Evolutionary conservation across 2,888 invertebrate genomes (phyloP), one percentile per base, ranked within the genome.

Genomic region (Rambutsinella grinnellia): DNA sequence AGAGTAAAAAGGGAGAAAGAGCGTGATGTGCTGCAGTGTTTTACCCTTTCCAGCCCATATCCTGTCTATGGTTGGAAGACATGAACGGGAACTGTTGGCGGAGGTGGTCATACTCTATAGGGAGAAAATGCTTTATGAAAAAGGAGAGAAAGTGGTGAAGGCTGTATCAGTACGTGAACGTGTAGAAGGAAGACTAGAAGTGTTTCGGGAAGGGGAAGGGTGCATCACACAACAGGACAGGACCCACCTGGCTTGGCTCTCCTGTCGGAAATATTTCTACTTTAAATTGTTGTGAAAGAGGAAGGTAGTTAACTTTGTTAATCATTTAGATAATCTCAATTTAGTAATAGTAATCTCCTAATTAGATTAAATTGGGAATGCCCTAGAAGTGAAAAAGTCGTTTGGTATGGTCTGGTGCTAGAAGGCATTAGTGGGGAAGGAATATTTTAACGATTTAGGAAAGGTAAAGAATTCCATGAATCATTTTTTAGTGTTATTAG

Each of bases 191-290:
- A 66, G 66, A 58, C 19, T 56, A 10, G 61, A 23, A 44, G 19
- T 10, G 26, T 24, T n/a, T n/a, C n/a, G 56, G n/a, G 56, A 56
- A 24, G 21, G 17, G 56, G 17, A 26, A 56, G 56, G 58, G 51
- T 49, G 67, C 58, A 68, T 23, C 49, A 26, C 28, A 23, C 15
- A 36, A 19, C 49, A 46, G 46, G 58, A 57, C 67, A 68, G 67
- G 67, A 56, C 67, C 67, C 67, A 68, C 67, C 67, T 68, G 67
- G 67, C 58, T 58, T 58, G 17, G n/a, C n/a, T 49, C 17, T 17
- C n/a, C 17, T 49, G 49, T n/a, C 17, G 17, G 13, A 49, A 10
- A 44, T 10, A 13, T 13, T 10, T 44, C 8, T 10, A 44, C 6
- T 44, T 6, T 10, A 44, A 44, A 44, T 44, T 10, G 44, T 15